Conservation (phyloP, 2,888 invertebrate genomes). For the Lepidonotus clava region DNA sequence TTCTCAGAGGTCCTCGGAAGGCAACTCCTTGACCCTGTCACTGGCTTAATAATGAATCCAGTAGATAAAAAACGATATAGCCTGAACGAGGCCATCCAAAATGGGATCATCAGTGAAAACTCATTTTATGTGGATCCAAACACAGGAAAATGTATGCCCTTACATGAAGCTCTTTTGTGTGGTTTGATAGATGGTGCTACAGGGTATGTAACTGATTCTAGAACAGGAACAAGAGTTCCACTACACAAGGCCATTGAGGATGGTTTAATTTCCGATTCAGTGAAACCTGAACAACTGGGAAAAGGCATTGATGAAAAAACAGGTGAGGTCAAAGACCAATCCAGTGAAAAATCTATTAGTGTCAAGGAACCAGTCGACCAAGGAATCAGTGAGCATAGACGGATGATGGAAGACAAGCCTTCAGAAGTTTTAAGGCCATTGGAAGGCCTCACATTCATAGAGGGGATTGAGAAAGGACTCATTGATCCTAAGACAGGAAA, state of each 20-base stretch:
- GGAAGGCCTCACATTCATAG: neutral
- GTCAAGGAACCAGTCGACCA: neutral
- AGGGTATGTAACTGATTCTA: neutral
- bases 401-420: too few species aligned
- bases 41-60: constrained; percentile 12
- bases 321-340: neutral
- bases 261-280: neutral
- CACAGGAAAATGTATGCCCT: neutral
- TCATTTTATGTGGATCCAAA: constrained; percentile 70
- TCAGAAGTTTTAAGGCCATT: too few species aligned
- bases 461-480: neutral
- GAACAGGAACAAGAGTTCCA: neutral
- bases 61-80: neutral
- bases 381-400: neutral
- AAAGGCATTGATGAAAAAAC: neutral
- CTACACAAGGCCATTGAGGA: neutral
- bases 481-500: neutral
- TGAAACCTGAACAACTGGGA: neutral
- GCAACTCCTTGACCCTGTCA: neutral
- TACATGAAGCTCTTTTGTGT: neutral
- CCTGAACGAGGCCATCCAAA: constrained; percentile 84
- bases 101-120: constrained; percentile 91
- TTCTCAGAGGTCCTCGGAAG: neutral
- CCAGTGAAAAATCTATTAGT: neutral
- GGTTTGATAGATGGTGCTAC: constrained; percentile 29